Percentiles rank a stretch among this genome's conserved stretches.
Conservation (phyloP, 2,113 vertebrate genomes). For the Erythrolamprus reginae region DNA sequence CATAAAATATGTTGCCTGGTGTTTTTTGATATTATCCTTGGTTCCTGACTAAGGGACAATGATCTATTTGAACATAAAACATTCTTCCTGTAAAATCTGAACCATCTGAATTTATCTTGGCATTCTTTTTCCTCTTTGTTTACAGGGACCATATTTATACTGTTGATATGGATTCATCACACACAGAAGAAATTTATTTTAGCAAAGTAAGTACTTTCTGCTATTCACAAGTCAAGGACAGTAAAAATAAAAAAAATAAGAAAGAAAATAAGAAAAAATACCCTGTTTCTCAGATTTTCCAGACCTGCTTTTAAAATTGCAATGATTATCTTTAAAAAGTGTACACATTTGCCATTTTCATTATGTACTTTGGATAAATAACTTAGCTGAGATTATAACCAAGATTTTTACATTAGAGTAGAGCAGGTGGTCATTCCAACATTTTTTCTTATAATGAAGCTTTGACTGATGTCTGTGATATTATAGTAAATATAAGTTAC, state of each 20-base stretch:
- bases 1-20: neutral
- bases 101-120: slow-evolving; percentile 40
- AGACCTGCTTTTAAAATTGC: slow-evolving; percentile 29
- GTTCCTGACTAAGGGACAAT: slow-evolving; percentile 8
- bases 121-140: slow-evolving; percentile 57
- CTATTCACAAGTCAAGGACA: slow-evolving; percentile 42
- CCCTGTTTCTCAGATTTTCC: slow-evolving; percentile 33
- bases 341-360: slow-evolving; percentile 24
- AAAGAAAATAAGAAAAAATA: slow-evolving; percentile 24
- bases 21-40: slow-evolving; percentile 5
- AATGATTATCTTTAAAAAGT: slow-evolving; percentile 33
- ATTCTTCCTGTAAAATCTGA: slow-evolving; percentile 33
- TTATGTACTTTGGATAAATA: slow-evolving; percentile 41
- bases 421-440: slow-evolving; percentile 37
- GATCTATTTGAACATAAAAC: slow-evolving; percentile 24
- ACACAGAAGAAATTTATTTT: slow-evolving; percentile 96
- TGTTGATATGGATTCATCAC: slow-evolving; percentile 88
- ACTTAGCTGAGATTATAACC: slow-evolving; percentile 31
- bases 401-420: slow-evolving; percentile 40
- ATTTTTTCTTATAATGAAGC: slow-evolving; percentile 32
- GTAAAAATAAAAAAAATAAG: slow-evolving; percentile 7
- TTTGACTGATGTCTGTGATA: slow-evolving; percentile 42
- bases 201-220: slow-evolving; percentile 88
- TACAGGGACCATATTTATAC: slow-evolving; percentile 98
- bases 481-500: neutral